phyloP scores from a whole-genome alignment of 2,113 vertebrate species.

The Chunga burmeisteri region DNA sequence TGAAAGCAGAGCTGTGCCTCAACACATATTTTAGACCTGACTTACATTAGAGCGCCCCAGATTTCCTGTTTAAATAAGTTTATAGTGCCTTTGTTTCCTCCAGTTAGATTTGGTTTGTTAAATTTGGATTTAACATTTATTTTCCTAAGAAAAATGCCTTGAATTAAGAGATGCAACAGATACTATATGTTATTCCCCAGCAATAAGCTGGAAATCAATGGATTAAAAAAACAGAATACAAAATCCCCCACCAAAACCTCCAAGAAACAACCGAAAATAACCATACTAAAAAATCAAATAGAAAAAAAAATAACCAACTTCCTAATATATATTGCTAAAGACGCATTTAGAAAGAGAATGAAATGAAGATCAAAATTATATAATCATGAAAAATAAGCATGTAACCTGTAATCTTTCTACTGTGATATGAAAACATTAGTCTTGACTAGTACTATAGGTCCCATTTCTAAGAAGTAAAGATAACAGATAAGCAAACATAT shows the following conservation, averaged over 20 bases:
- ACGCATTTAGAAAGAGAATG: background rate
- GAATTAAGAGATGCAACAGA: constrained; percentile 9
- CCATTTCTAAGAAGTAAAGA: background rate
- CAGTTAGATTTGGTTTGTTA: background rate
- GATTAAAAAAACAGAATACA: background rate
- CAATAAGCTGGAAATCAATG: background rate
- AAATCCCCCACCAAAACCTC: background rate
- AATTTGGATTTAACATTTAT: constrained; percentile 50
- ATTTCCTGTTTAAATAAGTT: constrained; percentile 25
- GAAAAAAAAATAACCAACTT: background rate
- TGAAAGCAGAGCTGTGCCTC: background rate
- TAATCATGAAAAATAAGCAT: background rate
- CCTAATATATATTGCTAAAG: background rate
- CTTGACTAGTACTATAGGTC: background rate
- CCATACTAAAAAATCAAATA: background rate
- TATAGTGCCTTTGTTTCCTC: constrained; percentile 2
- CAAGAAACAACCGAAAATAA: background rate
- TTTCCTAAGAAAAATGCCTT: constrained; percentile 48
- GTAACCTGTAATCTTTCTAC: background rate
- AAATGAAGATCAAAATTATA: background rate
- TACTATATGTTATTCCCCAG: constrained; percentile 25
- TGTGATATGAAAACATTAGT: background rate
- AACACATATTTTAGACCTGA: constrained; percentile 3
- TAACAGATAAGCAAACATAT: background rate
- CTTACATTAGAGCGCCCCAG: background rate